Conservation (phyloP, 2,888 invertebrate genomes). For the Apamea epomidion region DNA sequence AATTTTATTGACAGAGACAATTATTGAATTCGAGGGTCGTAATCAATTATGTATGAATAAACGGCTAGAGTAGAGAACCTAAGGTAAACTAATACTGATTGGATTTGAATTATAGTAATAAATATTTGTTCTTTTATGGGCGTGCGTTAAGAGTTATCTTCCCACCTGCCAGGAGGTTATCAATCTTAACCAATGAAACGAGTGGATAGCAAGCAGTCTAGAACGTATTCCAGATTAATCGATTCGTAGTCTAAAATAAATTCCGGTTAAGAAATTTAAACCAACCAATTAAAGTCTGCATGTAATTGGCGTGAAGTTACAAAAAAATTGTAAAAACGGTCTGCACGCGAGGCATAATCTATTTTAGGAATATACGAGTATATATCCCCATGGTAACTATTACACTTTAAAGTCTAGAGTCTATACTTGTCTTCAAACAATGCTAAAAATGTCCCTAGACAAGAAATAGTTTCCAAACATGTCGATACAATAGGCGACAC, state of each 20-base stretch:
- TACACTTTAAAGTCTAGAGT: conserved; percentile 19
- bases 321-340: conserved; percentile 26
- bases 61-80: neutral
- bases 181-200: conserved; percentile 1
- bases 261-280: conserved; percentile 25
- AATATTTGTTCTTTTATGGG: neutral
- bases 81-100: conserved; percentile 7
- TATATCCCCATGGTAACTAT: conserved; percentile 57
- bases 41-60: neutral
- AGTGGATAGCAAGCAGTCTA: neutral
- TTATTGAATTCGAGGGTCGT: neutral
- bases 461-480: conserved; percentile 65
- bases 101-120: neutral
- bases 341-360: conserved; percentile 50
- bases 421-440: conserved; percentile 55
- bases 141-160: neutral
- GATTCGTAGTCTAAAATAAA: conserved; percentile 17
- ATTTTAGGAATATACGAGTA: conserved; percentile 31
- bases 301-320: conserved; percentile 39
- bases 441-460: conserved; percentile 59
- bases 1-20: neutral
- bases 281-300: conserved; percentile 45
- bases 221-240: neutral
- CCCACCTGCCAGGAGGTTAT: neutral
- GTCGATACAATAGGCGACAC: conserved; percentile 63